A percentile compares a stretch with the other conserved stretches of the same genome.
These are phyloP conservation scores for Lepilemur ruficaudatus DNA, from an alignment of 2,797 vertebrate genomes.

Conservation along the genomic window DNA sequence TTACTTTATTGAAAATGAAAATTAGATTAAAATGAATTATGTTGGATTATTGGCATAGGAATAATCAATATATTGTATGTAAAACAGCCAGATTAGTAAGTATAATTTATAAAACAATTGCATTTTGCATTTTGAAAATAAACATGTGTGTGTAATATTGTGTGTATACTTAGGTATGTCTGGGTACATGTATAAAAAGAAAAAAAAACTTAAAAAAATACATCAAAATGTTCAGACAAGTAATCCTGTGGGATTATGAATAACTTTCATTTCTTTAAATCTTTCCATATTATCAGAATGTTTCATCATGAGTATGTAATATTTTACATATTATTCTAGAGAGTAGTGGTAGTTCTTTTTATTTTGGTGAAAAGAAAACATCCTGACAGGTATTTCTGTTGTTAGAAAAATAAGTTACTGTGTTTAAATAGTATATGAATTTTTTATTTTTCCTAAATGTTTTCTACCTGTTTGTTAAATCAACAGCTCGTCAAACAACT, in stretches of 20 bases:
- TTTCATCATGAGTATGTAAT: background rate
- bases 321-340: background rate
- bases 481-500: conserved; percentile 97
- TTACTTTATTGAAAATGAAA: conserved; percentile 8
- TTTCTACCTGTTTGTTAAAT: conserved; percentile 48
- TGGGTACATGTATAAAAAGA: background rate
- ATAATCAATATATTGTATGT: background rate
- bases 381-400: background rate
- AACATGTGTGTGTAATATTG: background rate
- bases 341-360: background rate
- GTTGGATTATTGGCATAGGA: background rate
- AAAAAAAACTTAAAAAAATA: background rate
- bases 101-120: conserved; percentile 2
- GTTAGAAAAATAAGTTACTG: conserved; percentile 7
- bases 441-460: conserved; percentile 55
- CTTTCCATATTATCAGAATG: background rate
- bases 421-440: background rate
- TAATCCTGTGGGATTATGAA: background rate
- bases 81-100: background rate
- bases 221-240: background rate
- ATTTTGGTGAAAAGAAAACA: conserved; percentile 1
- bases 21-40: background rate
- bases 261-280: background rate
- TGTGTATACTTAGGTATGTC: background rate
- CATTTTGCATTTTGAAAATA: background rate